Evolutionary conservation across 2,797 vertebrate species (phyloP).

Genomic region (Eleutherodactylus coqui): DNA sequence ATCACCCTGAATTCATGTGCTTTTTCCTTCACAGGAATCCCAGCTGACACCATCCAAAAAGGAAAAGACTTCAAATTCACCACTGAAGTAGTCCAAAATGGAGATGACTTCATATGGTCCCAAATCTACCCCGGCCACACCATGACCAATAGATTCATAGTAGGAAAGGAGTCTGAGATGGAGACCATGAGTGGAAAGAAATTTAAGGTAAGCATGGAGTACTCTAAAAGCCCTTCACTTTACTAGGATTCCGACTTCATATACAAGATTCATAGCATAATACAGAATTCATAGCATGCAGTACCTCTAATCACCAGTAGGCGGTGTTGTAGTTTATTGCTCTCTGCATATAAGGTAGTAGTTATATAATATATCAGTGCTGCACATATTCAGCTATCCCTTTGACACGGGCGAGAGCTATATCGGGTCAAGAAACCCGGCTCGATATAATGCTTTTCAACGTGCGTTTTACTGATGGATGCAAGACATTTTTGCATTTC

Average conservation of each 20-base stretch:
- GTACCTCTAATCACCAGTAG: not conserved
- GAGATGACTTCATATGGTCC: constrained; percentile 83
- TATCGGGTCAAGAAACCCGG: no score
- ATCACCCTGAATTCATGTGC: not conserved
- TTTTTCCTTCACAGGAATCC: constrained; percentile 76
- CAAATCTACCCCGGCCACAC: constrained; percentile 80
- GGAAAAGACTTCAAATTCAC: constrained; percentile 86
- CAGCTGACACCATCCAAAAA: constrained; percentile 80
- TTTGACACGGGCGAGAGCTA: no score
- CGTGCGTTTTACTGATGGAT: no score
- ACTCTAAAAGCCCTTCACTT: no score
- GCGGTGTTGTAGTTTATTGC: not conserved
- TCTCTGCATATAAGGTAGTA: not conserved
- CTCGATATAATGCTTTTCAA: no score
- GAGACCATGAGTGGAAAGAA: constrained; percentile 80
- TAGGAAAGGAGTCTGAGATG: constrained; percentile 86
- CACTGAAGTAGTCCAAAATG: constrained; percentile 86
- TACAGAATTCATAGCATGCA: no score
- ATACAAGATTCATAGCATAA: not conserved
- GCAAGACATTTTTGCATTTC: no score
- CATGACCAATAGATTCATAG: constrained; percentile 82
- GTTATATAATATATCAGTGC: not conserved
- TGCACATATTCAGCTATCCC: not conserved
- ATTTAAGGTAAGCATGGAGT: constrained; percentile 81
- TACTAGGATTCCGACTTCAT: no score